Evolutionary conservation across 30 jellyfish, hydroid and myxozoan genomes (phyloP), one percentile per base, ranked within the genome.

Genomic region (Aurelia sp.): DNA sequence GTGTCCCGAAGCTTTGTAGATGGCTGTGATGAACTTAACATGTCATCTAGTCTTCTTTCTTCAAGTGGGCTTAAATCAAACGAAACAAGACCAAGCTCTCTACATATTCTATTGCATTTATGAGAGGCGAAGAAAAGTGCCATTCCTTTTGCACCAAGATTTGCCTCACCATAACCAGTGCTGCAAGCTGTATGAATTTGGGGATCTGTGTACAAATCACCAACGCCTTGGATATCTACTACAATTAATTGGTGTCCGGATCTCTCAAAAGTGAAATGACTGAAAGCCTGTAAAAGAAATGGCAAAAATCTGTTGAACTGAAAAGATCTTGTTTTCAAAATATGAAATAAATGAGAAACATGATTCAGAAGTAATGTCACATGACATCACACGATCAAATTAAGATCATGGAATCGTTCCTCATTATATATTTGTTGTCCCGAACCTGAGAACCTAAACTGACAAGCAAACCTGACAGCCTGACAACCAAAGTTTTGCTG

Each of bases 181-280:
- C 96, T 97, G 48, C 88, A 63, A 4, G 99, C 95, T 1, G 99
- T 96, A 80, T 96, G 99, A n/a, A 96, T 90, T 67, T 96, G 99
- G 2, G 99, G 99, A 66, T 96, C 99, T 7, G 99, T 96, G 86
- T 96, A 96, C 61, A 96, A 72, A 67, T 96, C 99, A 35, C 98
- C 99, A 47, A 96, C 99, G 20, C 99, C 99, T 81, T 96, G 99
- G 13, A 96, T 77, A 63, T 96, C 99, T 9, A 96, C 99, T 38
- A 96, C 98, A 16, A 96, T 96, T 64, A 96, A 66, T 52, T 96
- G 99, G 65, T 96, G 99, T 5, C 99, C 99, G 47, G 98, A 90
- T 30, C 99, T 95, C 65, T 96, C 99, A 87, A 96, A 96, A 12
- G 98, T 85, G 77, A 96, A 96, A 70, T 96, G 99, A 71, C 99